Conservation (phyloP, 2,888 invertebrate species). For the Nephrocerus scutellatus region DNA sequence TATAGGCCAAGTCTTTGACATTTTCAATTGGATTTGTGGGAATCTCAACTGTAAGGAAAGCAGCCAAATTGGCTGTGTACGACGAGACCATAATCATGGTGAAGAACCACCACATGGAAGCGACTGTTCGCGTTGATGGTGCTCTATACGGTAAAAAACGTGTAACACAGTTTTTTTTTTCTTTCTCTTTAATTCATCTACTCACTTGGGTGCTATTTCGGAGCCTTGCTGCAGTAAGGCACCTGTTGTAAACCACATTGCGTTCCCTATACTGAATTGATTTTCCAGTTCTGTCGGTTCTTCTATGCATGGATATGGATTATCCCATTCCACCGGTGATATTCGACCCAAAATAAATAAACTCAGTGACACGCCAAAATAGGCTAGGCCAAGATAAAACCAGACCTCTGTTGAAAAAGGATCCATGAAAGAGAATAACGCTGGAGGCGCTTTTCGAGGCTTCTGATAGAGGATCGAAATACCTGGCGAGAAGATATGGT, state of each 20-base stretch:
- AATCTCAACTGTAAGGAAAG: slow-evolving; percentile 77
- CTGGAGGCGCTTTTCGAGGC: slow-evolving; percentile 74
- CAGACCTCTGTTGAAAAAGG: slow-evolving; percentile 82
- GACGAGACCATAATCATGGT: slow-evolving; percentile 70
- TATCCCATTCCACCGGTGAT: slow-evolving; percentile 82
- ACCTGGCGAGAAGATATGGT: slow-evolving; percentile 47
- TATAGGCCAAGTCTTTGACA: slow-evolving; percentile 71
- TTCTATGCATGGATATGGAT: slow-evolving; percentile 76
- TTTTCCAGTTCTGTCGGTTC: slow-evolving; percentile 78
- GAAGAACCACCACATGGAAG: slow-evolving; percentile 85
- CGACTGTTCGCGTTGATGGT: slow-evolving; percentile 77
- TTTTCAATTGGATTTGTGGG: slow-evolving; percentile 63
- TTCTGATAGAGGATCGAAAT: slow-evolving; percentile 85
- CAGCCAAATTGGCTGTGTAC: slow-evolving; percentile 86
- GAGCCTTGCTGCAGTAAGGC: slow-evolving; percentile 81
- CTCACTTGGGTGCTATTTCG: slow-evolving; percentile 78
- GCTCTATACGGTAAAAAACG: slow-evolving; percentile 52
- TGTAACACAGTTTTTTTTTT: neutral
- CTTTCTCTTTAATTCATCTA: slow-evolving; percentile 24
- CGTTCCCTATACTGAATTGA: slow-evolving; percentile 73
- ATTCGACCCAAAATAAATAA: slow-evolving; percentile 73
- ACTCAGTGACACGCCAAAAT: slow-evolving; percentile 68
- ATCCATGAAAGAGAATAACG: slow-evolving; percentile 84
- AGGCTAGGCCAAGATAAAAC: slow-evolving; percentile 75
- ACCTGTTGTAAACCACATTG: slow-evolving; percentile 85